phyloP scores from a whole-genome alignment of 2,113 vertebrate genomes.

The Eulacestoma nigropectus region DNA sequence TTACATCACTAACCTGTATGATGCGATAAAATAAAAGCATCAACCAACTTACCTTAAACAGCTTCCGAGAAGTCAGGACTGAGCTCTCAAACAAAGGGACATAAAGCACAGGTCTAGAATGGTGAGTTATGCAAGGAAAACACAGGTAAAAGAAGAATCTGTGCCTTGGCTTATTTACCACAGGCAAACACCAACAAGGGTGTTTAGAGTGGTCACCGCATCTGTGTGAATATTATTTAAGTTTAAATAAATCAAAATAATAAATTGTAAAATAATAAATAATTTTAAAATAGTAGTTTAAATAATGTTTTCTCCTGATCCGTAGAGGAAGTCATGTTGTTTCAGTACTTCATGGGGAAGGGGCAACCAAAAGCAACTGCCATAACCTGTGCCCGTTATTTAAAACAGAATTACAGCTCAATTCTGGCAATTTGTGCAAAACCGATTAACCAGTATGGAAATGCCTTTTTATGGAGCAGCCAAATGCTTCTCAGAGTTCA shows the following conservation, averaged over 20 bases:
- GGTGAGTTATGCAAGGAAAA: background rate
- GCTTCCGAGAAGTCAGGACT: background rate
- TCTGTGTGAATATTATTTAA: background rate
- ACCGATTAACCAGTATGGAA: background rate
- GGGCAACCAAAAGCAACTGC: background rate
- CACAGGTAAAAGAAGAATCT: background rate
- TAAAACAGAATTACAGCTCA: background rate
- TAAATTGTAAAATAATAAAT: background rate
- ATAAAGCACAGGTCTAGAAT: background rate
- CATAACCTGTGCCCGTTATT: rapidly evolving
- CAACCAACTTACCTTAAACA: background rate
- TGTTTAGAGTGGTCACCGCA: background rate
- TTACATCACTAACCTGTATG: background rate
- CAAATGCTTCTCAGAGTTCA: background rate
- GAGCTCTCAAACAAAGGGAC: background rate
- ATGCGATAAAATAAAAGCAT: background rate
- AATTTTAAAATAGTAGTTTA: background rate
- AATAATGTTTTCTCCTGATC: background rate
- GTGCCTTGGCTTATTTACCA: background rate
- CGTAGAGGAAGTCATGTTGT: background rate
- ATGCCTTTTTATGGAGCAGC: background rate
- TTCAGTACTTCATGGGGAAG: background rate
- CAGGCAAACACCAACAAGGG: background rate
- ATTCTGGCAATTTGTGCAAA: background rate
- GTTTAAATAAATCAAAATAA: background rate